Conservation (phyloP, 2,113 vertebrate genomes). For the Caloenas nicobarica region DNA sequence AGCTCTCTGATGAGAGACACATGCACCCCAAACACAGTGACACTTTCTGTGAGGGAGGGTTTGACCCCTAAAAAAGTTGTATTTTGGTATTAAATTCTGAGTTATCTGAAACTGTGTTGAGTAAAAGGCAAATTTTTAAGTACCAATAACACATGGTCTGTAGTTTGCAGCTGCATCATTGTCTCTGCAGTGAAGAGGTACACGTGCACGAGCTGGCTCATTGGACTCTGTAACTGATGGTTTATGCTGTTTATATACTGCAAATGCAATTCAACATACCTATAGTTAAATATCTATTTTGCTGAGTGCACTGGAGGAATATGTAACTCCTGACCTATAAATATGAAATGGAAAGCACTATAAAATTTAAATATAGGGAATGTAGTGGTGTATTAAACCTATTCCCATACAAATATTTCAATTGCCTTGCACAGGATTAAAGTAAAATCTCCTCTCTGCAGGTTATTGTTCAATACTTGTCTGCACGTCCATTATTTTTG, state of each 20-base stretch:
- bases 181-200: not conserved
- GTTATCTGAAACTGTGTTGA: not conserved
- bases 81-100: not conserved
- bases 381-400: not conserved
- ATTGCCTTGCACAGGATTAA: not conserved
- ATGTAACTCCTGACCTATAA: not conserved
- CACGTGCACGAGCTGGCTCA: not conserved
- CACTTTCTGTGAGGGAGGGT: not conserved
- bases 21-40: not conserved
- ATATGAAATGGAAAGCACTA: not conserved
- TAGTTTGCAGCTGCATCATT: not conserved
- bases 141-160: not conserved
- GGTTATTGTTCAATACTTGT: not conserved
- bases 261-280: not conserved
- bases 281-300: not conserved
- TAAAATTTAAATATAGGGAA: not conserved
- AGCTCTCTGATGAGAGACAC: not conserved
- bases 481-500: not conserved
- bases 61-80: not conserved
- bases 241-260: not conserved
- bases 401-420: not conserved
- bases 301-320: not conserved
- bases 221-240: not conserved
- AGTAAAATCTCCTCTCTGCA: not conserved
- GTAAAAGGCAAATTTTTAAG: not conserved